Base-by-base conservation (phyloP, 1,140 invertebrate species). In the Halesus radiatus region DNA sequence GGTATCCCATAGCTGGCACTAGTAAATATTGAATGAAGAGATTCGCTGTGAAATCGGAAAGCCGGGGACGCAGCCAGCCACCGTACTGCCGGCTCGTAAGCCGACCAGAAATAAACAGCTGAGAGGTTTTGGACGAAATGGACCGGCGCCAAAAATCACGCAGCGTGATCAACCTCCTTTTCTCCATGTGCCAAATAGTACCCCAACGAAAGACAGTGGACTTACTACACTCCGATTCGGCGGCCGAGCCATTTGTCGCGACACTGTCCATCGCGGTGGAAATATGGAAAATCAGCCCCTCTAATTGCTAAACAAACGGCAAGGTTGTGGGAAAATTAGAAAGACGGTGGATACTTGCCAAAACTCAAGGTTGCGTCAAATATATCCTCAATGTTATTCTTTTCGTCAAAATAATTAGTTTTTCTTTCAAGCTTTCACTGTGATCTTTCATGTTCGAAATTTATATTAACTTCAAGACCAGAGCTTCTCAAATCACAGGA, bases 81-180 rank as follows among this genome's bases (percentile, higher is more conserved):
- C 15, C 73, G 56, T 18, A 77, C 74, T 79, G 77, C 73, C 70
- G 79, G 58, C 62, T 77, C 72, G 70, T 64, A 54, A 53, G 54
- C 66, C 58, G 76, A 80, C 79, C 79, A 83, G 79, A 83, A 83
- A 83, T 83, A 83, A 80, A 80, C 76, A 80, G 78, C 78, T 78
- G 81, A 82, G 81, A 79, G 73, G 76, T 77, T 79, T 72, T 76
- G 80, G 70, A 58, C 72, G 76, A 56, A 73, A 83, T 83, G 82
- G 82, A 80, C 78, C 52, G 76, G 70, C 76, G 82, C 82, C 82
- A 81, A 81, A 52, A 80, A 79, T 73, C 60, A 64, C 73, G 53
- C 60, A 60, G 32, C 74, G 74, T 56, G 64, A 16, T 62, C 75
- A 76, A 80, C 81, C 66, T 58, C 64, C 73, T 76, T 52, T 58